Evolutionary conservation across 2,113 vertebrate genomes (phyloP).

Genomic region (Regulus satrapa): DNA sequence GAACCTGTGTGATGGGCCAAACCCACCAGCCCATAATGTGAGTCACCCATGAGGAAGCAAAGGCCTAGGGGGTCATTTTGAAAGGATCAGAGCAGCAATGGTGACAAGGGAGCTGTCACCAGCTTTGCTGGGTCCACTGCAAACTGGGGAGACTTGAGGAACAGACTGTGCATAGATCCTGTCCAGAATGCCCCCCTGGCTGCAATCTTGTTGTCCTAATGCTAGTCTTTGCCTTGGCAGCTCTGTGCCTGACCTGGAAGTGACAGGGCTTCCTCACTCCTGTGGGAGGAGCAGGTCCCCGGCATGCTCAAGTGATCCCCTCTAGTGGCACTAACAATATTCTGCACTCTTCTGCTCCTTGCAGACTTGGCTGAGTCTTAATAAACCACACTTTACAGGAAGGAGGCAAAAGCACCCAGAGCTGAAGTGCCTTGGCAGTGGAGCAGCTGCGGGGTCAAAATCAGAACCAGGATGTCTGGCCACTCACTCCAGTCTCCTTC

Average conservation of each 20-base stretch:
- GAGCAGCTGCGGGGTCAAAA: not conserved
- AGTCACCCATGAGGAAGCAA: not conserved
- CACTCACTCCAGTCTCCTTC: not conserved
- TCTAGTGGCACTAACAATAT: not conserved
- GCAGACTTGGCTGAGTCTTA: not conserved
- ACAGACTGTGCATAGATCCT: not conserved
- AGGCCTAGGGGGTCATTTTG: not conserved
- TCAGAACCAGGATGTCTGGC: not conserved
- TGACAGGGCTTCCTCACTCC: not conserved
- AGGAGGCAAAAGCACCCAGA: not conserved
- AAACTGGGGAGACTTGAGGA: not conserved
- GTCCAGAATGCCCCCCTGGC: accelerated
- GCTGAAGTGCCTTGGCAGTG: not conserved
- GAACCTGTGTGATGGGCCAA: not conserved
- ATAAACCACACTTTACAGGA: not conserved
- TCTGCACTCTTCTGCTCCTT: not conserved
- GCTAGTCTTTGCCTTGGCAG: not conserved
- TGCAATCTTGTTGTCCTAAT: not conserved
- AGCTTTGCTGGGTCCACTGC: not conserved
- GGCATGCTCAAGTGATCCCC: not conserved
- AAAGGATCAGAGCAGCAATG: not conserved
- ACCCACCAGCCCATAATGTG: accelerated
- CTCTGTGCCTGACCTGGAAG: not conserved
- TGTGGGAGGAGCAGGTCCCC: not conserved
- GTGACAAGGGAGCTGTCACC: not conserved